Conservation (phyloP, 2,888 invertebrate genomes). For the Hemaris fuciformis region DNA sequence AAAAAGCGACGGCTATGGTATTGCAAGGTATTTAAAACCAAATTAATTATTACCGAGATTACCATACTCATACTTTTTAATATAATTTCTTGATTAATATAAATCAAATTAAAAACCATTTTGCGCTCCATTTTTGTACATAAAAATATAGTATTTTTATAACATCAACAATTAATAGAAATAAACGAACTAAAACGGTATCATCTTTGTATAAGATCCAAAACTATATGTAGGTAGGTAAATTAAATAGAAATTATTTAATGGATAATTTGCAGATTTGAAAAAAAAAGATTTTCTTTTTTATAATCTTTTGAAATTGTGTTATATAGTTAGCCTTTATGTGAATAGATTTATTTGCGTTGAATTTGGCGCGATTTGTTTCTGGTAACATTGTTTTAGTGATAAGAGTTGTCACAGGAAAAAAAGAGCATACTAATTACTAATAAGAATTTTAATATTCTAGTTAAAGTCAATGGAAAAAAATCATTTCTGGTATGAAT, state of each 20-base stretch:
- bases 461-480: no score
- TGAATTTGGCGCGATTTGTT: background rate
- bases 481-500: no score
- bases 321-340: no score
- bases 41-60: background rate
- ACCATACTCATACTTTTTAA: background rate
- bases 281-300: no score
- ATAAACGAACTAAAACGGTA: background rate
- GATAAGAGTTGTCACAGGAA: background rate
- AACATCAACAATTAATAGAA: no score
- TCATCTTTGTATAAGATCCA: background rate
- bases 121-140: no score
- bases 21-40: constrained; percentile 7
- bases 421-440: background rate
- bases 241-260: no score
- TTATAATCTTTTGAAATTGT: no score
- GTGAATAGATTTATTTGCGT: background rate
- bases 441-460: background rate
- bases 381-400: background rate
- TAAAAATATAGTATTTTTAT: no score
- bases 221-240: no score
- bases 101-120: background rate
- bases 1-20: constrained; percentile 35
- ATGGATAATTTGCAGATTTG: no score
- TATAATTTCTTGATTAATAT: background rate